phyloP scores from a whole-genome alignment of 2,888 invertebrate species.

The Nomada fabriciana region DNA sequence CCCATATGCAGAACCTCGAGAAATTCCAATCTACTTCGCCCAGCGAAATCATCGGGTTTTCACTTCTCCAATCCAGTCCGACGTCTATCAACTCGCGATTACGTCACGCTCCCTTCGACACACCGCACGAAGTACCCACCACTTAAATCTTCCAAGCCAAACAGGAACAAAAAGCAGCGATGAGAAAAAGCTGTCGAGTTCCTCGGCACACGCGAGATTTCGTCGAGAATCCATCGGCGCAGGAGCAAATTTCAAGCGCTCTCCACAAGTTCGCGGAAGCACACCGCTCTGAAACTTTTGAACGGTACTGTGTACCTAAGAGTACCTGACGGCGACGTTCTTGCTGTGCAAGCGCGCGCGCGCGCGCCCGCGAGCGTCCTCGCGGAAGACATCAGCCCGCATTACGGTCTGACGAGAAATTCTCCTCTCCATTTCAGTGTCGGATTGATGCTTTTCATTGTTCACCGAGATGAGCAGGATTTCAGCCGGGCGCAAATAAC shows the following conservation, averaged over 20 bases:
- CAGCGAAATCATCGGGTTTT: background rate
- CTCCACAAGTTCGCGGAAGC: slow-evolving; percentile 11
- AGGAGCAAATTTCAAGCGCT: slow-evolving; percentile 14
- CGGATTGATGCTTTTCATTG: slow-evolving; percentile 80
- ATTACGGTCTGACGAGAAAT: slow-evolving; percentile 29
- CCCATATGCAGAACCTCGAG: too few relatives aligned
- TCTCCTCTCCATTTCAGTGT: slow-evolving; percentile 62
- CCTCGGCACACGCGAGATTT: background rate
- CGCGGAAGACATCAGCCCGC: too few relatives aligned
- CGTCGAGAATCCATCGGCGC: slow-evolving; percentile 3
- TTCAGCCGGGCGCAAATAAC: slow-evolving; percentile 62
- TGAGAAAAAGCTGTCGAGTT: background rate
- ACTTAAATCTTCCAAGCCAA: too few relatives aligned
- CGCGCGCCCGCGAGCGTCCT: background rate
- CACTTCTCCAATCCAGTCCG: too few relatives aligned
- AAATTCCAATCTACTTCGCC: background rate
- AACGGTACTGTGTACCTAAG: slow-evolving; percentile 1
- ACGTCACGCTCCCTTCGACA: background rate
- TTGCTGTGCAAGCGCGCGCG: too few relatives aligned
- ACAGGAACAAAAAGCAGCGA: background rate
- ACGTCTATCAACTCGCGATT: background rate
- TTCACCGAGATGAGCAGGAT: slow-evolving; percentile 74
- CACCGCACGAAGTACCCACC: background rate
- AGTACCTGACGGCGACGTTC: background rate
- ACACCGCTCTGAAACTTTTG: slow-evolving; percentile 9